Percentiles rank a stretch among this genome's conserved stretches.
phyloP scores from a whole-genome alignment of 1,140 invertebrate genomes.

The Nixonia krombeini region DNA sequence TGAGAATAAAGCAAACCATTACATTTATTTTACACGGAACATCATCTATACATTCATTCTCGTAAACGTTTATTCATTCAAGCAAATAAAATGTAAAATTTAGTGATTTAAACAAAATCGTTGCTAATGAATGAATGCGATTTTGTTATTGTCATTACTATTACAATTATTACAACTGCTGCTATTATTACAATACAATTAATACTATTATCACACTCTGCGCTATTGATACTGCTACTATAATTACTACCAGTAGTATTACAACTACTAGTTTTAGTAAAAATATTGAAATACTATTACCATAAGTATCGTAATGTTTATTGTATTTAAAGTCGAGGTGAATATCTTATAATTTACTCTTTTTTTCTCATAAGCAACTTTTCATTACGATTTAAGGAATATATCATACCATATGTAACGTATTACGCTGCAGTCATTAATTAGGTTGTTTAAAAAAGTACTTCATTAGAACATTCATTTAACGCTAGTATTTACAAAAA shows the following conservation, averaged over 20 bases:
- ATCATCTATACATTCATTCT: background rate
- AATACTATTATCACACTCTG: background rate
- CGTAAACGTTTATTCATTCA: background rate
- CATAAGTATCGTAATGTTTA: background rate
- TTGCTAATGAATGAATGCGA: background rate
- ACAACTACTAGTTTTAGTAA: background rate
- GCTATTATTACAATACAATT: background rate
- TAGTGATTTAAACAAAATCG: background rate
- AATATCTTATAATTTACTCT: no score
- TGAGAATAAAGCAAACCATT: no score
- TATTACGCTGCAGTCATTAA: no score
- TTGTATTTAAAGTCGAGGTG: background rate
- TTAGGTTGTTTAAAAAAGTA: no score
- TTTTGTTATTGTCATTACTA: background rate
- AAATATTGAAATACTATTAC: background rate
- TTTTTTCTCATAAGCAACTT: no score
- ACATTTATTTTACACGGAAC: background rate
- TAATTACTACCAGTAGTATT: background rate
- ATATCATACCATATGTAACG: no score
- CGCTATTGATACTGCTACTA: background rate
- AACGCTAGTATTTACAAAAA: no score
- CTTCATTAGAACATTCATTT: no score
- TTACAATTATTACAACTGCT: background rate
- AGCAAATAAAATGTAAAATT: background rate
- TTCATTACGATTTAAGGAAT: no score